Percentiles rank a stretch among this genome's conserved stretches.
phyloP scores from a whole-genome alignment of 2,888 invertebrate genomes.

The Beris morrisii region DNA sequence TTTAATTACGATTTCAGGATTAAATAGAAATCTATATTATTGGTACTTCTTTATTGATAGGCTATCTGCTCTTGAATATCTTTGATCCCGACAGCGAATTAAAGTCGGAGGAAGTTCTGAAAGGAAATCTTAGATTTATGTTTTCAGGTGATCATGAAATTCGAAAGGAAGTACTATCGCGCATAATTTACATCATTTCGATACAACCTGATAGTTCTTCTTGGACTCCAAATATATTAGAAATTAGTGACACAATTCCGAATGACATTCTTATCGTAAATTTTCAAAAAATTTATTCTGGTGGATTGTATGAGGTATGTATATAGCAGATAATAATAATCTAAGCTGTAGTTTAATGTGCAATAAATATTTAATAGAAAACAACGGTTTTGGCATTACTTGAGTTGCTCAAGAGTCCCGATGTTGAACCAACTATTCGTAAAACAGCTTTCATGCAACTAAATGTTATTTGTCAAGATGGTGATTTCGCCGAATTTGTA shows the following conservation, averaged over 20 bases:
- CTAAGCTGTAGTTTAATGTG: background rate
- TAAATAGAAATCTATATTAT: conserved; percentile 5
- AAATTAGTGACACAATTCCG: conserved; percentile 45
- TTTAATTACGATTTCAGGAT: background rate
- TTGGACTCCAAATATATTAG: conserved; percentile 42
- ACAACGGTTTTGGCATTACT: conserved; percentile 43
- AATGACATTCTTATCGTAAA: conserved; percentile 46
- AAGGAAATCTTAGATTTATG: conserved; percentile 48
- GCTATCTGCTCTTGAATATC: conserved; percentile 42
- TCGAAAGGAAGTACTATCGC: conserved; percentile 46
- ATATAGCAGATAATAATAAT: conserved; percentile 8
- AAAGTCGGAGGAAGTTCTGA: background rate
- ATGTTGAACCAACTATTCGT: conserved; percentile 48
- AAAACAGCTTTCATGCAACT: conserved; percentile 50
- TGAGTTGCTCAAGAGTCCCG: conserved; percentile 45
- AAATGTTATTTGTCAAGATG: conserved; percentile 49
- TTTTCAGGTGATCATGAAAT: conserved; percentile 44
- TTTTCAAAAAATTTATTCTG: conserved; percentile 45
- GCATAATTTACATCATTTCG: conserved; percentile 46
- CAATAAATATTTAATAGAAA: conserved; percentile 18
- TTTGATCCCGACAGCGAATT: conserved; percentile 46
- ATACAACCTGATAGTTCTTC: conserved; percentile 39
- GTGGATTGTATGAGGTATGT: conserved; percentile 41
- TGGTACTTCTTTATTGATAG: conserved; percentile 17
- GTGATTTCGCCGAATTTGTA: conserved; percentile 42